Percentiles rank a stretch among this genome's conserved stretches.
Evolutionary conservation across 2,113 vertebrate genomes (phyloP).

Genomic region (Entomyzon cyanotis): DNA sequence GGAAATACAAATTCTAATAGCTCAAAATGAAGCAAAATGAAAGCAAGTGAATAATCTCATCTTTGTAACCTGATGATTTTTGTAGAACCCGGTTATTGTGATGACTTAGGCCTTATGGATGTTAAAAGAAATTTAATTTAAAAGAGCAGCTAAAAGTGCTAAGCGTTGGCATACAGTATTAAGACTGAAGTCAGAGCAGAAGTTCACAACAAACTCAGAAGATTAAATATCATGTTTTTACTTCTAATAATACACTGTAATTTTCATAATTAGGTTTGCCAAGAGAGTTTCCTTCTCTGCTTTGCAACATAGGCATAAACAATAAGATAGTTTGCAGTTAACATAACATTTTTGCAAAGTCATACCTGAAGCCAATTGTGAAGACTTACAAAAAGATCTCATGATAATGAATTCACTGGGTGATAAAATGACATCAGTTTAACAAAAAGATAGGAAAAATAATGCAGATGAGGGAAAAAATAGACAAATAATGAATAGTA

Average conservation of each 20-base stretch:
- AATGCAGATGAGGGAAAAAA: neutral
- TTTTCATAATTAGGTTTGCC: neutral
- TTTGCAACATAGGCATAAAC: neutral
- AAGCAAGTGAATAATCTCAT: neutral
- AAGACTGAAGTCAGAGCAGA: neutral
- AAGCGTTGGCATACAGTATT: neutral
- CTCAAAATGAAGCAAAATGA: neutral
- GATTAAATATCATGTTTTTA: neutral
- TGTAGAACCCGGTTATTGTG: neutral
- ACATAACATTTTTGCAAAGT: neutral
- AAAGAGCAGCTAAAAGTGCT: neutral
- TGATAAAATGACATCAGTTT: neutral
- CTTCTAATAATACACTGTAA: neutral
- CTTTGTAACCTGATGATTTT: neutral
- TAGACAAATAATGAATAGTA: neutral
- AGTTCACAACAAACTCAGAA: neutral
- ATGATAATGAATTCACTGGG: neutral
- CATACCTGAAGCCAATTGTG: neutral
- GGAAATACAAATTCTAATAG: neutral
- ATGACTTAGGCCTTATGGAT: neutral
- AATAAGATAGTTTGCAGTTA: neutral
- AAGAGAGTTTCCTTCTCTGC: neutral
- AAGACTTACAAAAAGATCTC: neutral
- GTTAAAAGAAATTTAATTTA: neutral
- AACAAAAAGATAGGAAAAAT: neutral